phyloP scores from a whole-genome alignment of 1,140 invertebrate genomes.

The Micrasema longulum region DNA sequence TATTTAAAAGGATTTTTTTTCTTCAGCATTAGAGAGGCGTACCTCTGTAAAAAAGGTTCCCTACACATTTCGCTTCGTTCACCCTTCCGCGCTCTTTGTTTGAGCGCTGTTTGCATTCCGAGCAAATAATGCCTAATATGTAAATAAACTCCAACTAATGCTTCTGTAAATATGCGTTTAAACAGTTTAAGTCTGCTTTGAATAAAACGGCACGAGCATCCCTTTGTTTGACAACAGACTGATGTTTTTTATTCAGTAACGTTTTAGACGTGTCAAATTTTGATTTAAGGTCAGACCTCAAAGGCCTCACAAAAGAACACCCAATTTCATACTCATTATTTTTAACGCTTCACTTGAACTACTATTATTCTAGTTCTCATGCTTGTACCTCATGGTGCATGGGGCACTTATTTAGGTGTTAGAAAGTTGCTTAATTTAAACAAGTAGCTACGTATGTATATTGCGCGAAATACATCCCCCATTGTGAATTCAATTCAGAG shows the following conservation, averaged over 20 bases:
- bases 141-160: constrained; percentile 35
- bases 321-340: no score
- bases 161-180: constrained; percentile 30
- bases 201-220: constrained; percentile 16
- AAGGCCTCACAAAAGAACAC: no score
- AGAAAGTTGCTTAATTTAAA: no score
- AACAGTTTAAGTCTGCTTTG: constrained; percentile 1
- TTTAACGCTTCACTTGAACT: no score
- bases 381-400: no score
- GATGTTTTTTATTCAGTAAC: not conserved
- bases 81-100: constrained; percentile 20
- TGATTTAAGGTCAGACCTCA: constrained; percentile 20
- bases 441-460: no score
- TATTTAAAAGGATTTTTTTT: no score
- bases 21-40: no score
- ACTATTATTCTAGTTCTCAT: no score
- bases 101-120: constrained; percentile 17
- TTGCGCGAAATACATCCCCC: no score
- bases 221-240: constrained; percentile 15
- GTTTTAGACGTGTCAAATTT: constrained; percentile 22
- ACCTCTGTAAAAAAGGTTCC: constrained; percentile 26
- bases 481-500: no score
- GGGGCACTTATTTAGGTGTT: no score
- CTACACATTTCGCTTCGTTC: not conserved
- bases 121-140: constrained; percentile 39